These are phyloP conservation scores for Crambe crambe DNA, from an alignment of 37 sponge, comb jelly and placozoan species.

Conservation along the genomic window DNA sequence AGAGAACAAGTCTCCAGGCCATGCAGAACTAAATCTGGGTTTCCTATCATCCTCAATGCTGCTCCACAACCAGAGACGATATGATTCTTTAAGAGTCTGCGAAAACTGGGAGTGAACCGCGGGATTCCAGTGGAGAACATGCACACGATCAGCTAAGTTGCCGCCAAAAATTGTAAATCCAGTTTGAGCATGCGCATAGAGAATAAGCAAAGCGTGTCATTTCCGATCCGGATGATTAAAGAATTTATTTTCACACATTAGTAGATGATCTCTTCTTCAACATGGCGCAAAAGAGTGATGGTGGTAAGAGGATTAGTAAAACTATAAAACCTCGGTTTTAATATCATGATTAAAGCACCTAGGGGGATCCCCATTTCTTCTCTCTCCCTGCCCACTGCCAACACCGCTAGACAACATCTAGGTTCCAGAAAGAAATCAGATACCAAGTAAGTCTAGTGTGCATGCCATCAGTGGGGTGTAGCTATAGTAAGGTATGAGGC, in stretches of 20 bases:
- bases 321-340: too few species aligned
- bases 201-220: too few species aligned
- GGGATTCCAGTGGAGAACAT: too few species aligned
- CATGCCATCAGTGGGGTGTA: not conserved
- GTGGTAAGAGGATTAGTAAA: too few species aligned
- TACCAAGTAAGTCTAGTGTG: conserved; percentile 11
- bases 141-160: too few species aligned
- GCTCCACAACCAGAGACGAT: not conserved
- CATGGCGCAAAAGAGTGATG: too few species aligned
- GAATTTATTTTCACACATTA: too few species aligned
- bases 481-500: not conserved
- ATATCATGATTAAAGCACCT: not conserved
- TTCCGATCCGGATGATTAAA: too few species aligned
- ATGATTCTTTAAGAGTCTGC: too few species aligned
- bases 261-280: too few species aligned
- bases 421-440: conserved; percentile 28
- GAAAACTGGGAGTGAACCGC: not conserved
- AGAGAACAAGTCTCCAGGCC: not conserved
- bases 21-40: not conserved
- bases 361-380: not conserved
- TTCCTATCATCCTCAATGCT: not conserved
- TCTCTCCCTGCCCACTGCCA: conserved; percentile 27
- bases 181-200: not conserved
- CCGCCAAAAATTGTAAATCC: not conserved
- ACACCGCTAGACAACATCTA: conserved; percentile 20